Base-by-base conservation (phyloP, 1,140 invertebrate species). In the Drosophila nigrodunni region DNA sequence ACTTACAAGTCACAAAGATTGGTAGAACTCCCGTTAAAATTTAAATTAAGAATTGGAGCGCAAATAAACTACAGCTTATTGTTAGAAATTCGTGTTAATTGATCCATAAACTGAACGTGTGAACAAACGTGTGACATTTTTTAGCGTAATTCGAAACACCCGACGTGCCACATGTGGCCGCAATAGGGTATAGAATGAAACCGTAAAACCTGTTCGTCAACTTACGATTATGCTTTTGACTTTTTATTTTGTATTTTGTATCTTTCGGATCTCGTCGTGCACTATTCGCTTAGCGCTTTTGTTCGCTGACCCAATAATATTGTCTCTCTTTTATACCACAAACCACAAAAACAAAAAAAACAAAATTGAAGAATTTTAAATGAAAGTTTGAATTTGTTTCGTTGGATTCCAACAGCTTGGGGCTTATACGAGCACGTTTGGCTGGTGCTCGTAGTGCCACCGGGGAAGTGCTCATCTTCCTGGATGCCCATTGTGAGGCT, bases 401-500 rank as follows among this genome's bases (percentile, higher is more conserved):
- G 65, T 46, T 65, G 37, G 57, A 7, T 11, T 10, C 25, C 25
- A 80, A 39, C 77, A 94, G 94, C 62, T 94, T 96, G 80, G 98
- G 98, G 18, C 93, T 99, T 21, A 98, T 98, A 90, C 93, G 96
- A 46, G 97, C 98, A 2, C 94, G 98, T 52, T 93, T 98, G 61
- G 94, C 94, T 52, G 98, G 98, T 21, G 97, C 97, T 2, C 94
- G 95, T 57, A 93, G 93, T 50, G 97, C 97, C 7, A 93, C 92
- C 2, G 97, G 97, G 0, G 95, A 98, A 92, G 96, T 98, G 18
- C 93, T 99, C 13, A 94, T 98, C n/a, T 98, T 99, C 92, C 94
- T 98, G 41, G 98, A 99, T 93, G 97, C 98, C n/a, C 98, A 99
- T 92, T 98, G 98, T 93, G 98, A 99, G 94, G 95, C 95, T n/a